Evolutionary conservation across 1,140 invertebrate genomes (phyloP).

Genomic region (Zaprionus inermis): DNA sequence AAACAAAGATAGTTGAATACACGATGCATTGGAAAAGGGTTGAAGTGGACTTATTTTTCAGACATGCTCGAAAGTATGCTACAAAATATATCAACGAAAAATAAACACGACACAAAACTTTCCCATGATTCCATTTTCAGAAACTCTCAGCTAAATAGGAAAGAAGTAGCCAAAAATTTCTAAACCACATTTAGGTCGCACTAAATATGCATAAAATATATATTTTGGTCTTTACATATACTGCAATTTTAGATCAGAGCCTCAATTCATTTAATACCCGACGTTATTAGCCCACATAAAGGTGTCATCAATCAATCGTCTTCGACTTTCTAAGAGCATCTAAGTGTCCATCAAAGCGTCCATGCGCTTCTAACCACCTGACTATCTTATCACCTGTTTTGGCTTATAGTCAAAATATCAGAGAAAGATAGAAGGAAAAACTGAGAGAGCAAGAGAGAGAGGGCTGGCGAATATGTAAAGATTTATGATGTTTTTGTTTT

Average conservation of each 20-base stretch:
- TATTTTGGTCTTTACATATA: neutral
- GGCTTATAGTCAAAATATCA: constrained; percentile 31
- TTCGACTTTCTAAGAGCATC: constrained; percentile 29
- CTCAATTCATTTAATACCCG: neutral
- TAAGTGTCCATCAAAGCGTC: neutral
- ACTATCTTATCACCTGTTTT: constrained; percentile 52
- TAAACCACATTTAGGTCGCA: neutral
- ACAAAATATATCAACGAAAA: neutral
- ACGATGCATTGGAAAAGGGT: neutral
- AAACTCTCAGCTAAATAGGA: neutral
- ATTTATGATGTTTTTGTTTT: constrained; percentile 50
- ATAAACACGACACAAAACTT: neutral
- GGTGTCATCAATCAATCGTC: constrained; percentile 18
- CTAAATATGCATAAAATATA: neutral
- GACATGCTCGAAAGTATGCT: constrained; percentile 24
- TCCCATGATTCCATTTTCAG: neutral
- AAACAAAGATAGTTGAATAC: neutral
- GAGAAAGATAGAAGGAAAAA: constrained; percentile 14
- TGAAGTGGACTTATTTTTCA: neutral
- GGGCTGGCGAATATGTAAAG: constrained; percentile 10
- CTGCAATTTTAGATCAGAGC: neutral
- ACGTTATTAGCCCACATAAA: constrained; percentile 3
- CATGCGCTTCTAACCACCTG: neutral
- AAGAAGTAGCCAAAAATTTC: neutral
- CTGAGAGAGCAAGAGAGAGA: constrained; percentile 3